Conservation (phyloP, 2,797 vertebrate species). For the Sebastes steindachneri region DNA sequence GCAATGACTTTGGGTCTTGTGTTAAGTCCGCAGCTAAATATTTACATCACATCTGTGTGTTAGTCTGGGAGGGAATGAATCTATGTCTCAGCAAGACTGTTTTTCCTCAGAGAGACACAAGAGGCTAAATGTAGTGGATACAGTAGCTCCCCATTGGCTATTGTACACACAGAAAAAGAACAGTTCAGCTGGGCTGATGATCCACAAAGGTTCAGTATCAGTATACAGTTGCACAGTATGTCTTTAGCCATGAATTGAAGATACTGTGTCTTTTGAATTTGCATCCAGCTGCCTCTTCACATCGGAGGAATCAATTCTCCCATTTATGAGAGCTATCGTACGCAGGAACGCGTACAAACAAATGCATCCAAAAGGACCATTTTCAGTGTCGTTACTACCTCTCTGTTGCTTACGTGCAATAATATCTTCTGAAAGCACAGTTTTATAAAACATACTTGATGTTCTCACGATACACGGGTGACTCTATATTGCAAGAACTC, state of each 20-base stretch:
- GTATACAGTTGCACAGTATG: not conserved
- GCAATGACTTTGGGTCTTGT: not conserved
- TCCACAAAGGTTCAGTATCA: constrained; percentile 21
- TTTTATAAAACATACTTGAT: not conserved
- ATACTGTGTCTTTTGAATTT: constrained; percentile 6
- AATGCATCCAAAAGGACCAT: not conserved
- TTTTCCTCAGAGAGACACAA: constrained; percentile 9
- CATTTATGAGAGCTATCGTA: not conserved
- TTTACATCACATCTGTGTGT: constrained; percentile 31
- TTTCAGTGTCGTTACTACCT: not conserved
- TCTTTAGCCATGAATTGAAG: constrained; percentile 17
- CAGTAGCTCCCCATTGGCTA: constrained; percentile 3
- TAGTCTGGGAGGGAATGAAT: constrained; percentile 10
- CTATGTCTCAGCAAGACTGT: not conserved
- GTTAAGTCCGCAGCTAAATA: not conserved
- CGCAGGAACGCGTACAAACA: not conserved
- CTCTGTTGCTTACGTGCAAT: not conserved
- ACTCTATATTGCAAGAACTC: constrained; percentile 6
- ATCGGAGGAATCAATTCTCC: not conserved
- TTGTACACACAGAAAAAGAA: constrained; percentile 16
- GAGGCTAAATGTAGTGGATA: constrained; percentile 12
- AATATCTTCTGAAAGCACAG: not conserved
- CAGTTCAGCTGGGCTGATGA: constrained; percentile 2
- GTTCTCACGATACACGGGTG: constrained; percentile 6
- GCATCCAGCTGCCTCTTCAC: not conserved